Evolutionary conservation across 2,797 vertebrate species (phyloP).

Genomic region (Dromococcyx pavoninus): DNA sequence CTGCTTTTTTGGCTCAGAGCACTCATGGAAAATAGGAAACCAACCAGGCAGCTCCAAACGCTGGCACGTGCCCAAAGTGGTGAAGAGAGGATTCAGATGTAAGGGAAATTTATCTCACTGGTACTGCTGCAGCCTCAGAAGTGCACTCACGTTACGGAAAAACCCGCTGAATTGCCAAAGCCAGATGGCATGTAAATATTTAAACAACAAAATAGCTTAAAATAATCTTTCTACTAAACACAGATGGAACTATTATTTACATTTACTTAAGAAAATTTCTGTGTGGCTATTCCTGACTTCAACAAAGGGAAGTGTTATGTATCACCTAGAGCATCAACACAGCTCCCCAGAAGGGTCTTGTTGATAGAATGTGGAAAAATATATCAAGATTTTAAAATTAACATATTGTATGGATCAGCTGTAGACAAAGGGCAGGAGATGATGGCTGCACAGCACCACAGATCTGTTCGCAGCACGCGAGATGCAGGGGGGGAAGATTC

Average conservation of each 20-base stretch:
- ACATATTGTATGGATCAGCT: accelerated
- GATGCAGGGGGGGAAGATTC: background rate
- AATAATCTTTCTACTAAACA: conserved; percentile 29
- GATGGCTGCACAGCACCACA: accelerated
- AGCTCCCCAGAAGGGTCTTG: background rate
- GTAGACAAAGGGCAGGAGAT: background rate
- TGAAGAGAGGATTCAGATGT: background rate
- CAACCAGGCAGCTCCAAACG: conserved; percentile 17
- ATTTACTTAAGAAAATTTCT: conserved; percentile 1
- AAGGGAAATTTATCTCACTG: conserved; percentile 43
- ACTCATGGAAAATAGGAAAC: background rate
- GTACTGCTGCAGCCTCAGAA: conserved; percentile 42
- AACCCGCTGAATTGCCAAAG: conserved; percentile 28
- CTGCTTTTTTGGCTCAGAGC: background rate
- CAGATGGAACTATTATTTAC: conserved; percentile 56
- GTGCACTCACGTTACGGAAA: conserved; percentile 17
- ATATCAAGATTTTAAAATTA: background rate
- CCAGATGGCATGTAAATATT: conserved; percentile 61
- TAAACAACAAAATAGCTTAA: conserved; percentile 48
- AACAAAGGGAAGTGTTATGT: background rate
- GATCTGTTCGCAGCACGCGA: accelerated
- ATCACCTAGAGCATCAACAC: conserved; percentile 1
- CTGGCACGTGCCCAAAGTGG: conserved; percentile 25
- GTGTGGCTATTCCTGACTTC: background rate
- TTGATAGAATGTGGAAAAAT: background rate